phyloP scores from a whole-genome alignment of 2,888 invertebrate genomes.

The Stictocephala bisonia region DNA sequence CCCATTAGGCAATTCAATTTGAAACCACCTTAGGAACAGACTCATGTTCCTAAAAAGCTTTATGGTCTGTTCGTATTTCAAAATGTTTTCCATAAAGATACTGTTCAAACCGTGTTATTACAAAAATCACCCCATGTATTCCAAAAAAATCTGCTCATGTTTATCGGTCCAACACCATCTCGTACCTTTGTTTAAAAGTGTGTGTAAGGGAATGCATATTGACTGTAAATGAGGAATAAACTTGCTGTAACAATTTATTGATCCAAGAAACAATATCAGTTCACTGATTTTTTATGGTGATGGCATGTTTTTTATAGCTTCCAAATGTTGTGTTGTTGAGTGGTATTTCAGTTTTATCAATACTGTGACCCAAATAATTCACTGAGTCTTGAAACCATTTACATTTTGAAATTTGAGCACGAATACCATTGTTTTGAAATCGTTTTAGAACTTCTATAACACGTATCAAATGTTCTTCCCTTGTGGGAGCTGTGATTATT shows the following conservation, averaged over 20 bases:
- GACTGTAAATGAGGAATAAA: conserved; percentile 22
- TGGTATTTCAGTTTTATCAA: conserved; percentile 7
- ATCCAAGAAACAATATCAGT: background rate
- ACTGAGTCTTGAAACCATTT: conserved; percentile 2
- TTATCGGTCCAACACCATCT: conserved; percentile 9
- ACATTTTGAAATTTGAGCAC: background rate
- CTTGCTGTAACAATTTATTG: conserved; percentile 20
- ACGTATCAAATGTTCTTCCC: background rate
- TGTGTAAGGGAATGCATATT: background rate
- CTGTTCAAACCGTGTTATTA: background rate
- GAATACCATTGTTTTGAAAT: background rate
- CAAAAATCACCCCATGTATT: conserved; percentile 23
- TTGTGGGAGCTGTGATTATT: too few species aligned
- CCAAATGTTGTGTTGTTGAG: too few species aligned
- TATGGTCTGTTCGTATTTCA: conserved; percentile 18
- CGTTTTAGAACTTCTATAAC: background rate
- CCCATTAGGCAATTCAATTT: conserved; percentile 7
- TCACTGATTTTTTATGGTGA: conserved; percentile 4
- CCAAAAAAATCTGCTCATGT: background rate
- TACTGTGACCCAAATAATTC: too few species aligned
- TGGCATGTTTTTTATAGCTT: background rate
- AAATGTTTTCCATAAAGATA: conserved; percentile 19
- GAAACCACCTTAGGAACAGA: background rate
- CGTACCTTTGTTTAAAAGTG: background rate
- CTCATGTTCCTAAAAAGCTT: conserved; percentile 3